phyloP scores from a whole-genome alignment of 2,888 invertebrate genomes.

The Diarsia brunnea region DNA sequence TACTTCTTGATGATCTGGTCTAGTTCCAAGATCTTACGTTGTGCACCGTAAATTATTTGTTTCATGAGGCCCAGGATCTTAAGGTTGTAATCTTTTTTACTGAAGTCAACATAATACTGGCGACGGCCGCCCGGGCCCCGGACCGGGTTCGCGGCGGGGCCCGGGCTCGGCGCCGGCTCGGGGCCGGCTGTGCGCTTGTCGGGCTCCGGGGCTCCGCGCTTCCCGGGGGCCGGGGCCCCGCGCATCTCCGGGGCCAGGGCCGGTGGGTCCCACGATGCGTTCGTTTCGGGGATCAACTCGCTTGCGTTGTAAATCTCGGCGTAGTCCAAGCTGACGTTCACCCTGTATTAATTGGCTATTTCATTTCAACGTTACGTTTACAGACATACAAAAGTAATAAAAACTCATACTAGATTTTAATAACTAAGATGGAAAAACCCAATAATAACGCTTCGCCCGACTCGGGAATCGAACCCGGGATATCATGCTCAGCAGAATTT shows the following conservation, averaged over 20 bases:
- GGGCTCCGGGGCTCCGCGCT: neutral
- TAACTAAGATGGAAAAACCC: too few relatives aligned
- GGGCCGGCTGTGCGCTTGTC: too few relatives aligned
- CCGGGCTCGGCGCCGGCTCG: neutral
- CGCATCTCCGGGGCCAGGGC: neutral
- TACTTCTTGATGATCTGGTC: conserved; percentile 51
- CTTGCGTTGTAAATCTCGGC: conserved; percentile 24
- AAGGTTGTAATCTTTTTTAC: rapidly evolving
- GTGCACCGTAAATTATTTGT: conserved; percentile 70
- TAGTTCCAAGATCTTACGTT: conserved; percentile 65
- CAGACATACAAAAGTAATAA: neutral
- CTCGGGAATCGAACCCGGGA: too few relatives aligned
- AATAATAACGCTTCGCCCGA: too few relatives aligned
- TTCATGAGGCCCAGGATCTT: conserved; percentile 69
- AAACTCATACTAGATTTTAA: neutral
- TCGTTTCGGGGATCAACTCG: neutral
- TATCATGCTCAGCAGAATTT: too few relatives aligned
- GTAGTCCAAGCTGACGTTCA: conserved; percentile 53
- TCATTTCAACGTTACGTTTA: neutral
- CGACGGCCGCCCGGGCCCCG: neutral
- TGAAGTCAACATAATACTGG: rapidly evolving
- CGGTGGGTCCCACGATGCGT: neutral
- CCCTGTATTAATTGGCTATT: conserved; percentile 19
- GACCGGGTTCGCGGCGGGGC: too few relatives aligned
- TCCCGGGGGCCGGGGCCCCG: too few relatives aligned